Conservation (phyloP, 1,140 invertebrate genomes). For the Drosophila kikkawai region DNA sequence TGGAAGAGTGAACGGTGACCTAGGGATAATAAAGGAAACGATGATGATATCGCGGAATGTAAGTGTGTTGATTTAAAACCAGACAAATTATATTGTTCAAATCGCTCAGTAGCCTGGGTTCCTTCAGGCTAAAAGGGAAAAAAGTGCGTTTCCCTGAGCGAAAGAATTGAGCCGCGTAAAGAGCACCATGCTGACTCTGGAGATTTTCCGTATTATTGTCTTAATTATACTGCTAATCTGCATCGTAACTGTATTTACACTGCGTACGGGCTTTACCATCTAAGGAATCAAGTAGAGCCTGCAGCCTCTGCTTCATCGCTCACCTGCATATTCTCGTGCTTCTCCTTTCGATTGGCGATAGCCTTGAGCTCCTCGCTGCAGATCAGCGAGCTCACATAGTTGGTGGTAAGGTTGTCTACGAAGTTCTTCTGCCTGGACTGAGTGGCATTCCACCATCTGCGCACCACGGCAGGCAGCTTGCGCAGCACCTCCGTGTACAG, state of each 20-base stretch:
- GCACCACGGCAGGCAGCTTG: constrained; percentile 91
- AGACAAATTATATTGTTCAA: neutral
- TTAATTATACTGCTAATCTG: constrained; percentile 51
- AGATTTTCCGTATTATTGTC: constrained; percentile 60
- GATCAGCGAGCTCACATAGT: constrained; percentile 90
- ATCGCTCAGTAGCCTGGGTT: constrained; percentile 25
- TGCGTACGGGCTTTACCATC: constrained; percentile 32
- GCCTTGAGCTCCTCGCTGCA: constrained; percentile 89
- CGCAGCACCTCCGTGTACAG: constrained; percentile 88
- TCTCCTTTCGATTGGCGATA: constrained; percentile 85
- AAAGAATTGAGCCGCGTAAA: neutral
- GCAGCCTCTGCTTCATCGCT: neutral
- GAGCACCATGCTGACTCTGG: constrained; percentile 48
- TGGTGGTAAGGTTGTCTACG: constrained; percentile 91
- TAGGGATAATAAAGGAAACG: constrained; percentile 68
- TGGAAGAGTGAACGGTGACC: constrained; percentile 89
- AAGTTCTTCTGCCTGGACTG: constrained; percentile 89
- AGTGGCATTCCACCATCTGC: constrained; percentile 92
- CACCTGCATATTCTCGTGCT: constrained; percentile 91
- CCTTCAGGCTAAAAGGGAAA: neutral
- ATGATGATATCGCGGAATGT: neutral
- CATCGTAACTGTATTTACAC: constrained; percentile 34
- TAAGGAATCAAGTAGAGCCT: neutral
- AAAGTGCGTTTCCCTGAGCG: neutral
- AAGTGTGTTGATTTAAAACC: neutral